A percentile compares a stretch with the other conserved stretches of the same genome.
Evolutionary conservation across 2,113 vertebrate genomes (phyloP).

Genomic region (Reinhardtius hippoglossoides): DNA sequence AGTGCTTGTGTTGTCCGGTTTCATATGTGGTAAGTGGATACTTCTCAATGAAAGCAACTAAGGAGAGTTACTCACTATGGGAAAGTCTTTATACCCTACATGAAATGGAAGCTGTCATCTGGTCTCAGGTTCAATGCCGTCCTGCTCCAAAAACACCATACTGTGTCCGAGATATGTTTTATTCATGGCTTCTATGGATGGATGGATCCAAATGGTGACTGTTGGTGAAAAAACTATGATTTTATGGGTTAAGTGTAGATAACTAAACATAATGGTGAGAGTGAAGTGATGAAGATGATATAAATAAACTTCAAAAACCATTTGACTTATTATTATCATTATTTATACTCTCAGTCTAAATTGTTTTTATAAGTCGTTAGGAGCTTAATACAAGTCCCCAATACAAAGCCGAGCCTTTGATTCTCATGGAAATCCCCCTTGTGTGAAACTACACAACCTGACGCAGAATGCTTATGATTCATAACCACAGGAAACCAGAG

Average conservation of each 20-base stretch:
- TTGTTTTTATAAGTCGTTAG: too few relatives aligned
- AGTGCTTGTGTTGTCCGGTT: slow-evolving; percentile 28
- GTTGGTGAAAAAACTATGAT: too few relatives aligned
- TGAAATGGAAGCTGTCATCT: slow-evolving; percentile 11
- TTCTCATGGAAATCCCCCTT: neutral
- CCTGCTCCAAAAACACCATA: neutral
- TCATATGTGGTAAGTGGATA: slow-evolving; percentile 13
- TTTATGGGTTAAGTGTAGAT: too few relatives aligned
- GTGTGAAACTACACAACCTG: neutral
- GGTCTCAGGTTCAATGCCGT: neutral
- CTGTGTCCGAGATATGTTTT: neutral
- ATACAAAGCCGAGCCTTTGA: neutral
- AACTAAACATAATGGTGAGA: too few relatives aligned
- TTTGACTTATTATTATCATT: too few relatives aligned
- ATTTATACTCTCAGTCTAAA: too few relatives aligned
- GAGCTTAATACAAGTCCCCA: too few relatives aligned
- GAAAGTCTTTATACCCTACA: neutral
- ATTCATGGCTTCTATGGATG: neutral
- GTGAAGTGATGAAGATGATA: too few relatives aligned
- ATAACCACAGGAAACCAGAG: neutral
- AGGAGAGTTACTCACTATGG: slow-evolving; percentile 3
- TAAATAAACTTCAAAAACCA: neutral
- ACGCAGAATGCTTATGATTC: neutral
- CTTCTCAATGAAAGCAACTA: neutral
- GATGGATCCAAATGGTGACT: too few relatives aligned